Percentiles rank a stretch among this genome's conserved stretches.
These are phyloP conservation scores for Pyrrhosoma nymphula DNA, from an alignment of 2,888 invertebrate species.

Conservation along the genomic window DNA sequence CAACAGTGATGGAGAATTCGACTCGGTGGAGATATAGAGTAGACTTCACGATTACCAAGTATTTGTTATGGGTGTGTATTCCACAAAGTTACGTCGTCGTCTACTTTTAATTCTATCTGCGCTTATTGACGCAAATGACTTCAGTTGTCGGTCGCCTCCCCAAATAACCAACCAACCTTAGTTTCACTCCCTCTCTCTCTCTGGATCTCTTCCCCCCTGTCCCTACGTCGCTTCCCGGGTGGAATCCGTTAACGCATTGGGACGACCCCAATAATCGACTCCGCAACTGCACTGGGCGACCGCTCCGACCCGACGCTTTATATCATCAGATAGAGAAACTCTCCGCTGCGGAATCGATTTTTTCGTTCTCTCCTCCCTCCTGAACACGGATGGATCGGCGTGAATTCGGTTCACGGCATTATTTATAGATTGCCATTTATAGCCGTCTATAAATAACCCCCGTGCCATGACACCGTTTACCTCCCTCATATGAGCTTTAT, in stretches of 20 bases:
- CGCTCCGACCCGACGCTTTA: neutral
- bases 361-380: neutral
- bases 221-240: too few species aligned
- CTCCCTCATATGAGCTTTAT: neutral
- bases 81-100: too few species aligned
- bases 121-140: too few species aligned
- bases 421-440: constrained; percentile 23
- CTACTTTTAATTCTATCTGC: too few species aligned
- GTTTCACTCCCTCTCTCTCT: neutral
- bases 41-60: too few species aligned
- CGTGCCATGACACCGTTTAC: neutral
- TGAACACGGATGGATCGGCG: neutral
- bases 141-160: too few species aligned
- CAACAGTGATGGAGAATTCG: too few species aligned
- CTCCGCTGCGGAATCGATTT: neutral
- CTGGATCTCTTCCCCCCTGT: neutral
- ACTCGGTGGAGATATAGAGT: too few species aligned
- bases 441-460: neutral
- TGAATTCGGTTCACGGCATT: neutral
- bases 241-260: neutral
- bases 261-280: neutral
- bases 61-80: too few species aligned
- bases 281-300: neutral
- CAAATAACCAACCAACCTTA: too few species aligned
- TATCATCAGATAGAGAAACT: neutral